Base-by-base conservation (phyloP, 1,140 invertebrate genomes). In the Protaetia brevitarsis region DNA sequence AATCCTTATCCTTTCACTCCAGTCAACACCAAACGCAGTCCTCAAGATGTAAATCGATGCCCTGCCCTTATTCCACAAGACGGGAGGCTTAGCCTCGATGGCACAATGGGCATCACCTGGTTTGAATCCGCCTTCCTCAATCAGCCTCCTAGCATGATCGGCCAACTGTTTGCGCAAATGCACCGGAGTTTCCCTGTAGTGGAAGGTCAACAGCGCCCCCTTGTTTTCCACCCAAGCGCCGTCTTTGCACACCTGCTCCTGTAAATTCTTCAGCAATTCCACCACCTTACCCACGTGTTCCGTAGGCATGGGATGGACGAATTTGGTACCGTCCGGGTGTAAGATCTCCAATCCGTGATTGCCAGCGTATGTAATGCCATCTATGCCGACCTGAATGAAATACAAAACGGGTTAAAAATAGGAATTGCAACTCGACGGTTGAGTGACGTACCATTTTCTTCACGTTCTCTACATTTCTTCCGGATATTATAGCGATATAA, bases 211-310 rank as follows among this genome's bases (percentile, higher is more conserved):
- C 1, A 94, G 75, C 0, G 92, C 89, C 8, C 92, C 93, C 79
- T 96, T 96, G 75, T 94, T 94, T 75, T 96, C 93, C 1, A 95
- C 92, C 93, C 93, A 95, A 1, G 93, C 93, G 27, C 93, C 93
- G 70, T 95, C 89, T 68, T 82, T 87, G 73, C 92, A 94, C 6
- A 94, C 74, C 78, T 77, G 88, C 74, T 94, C 92, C 76, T 94
- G 91, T 28, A 95, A 79, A 1, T 87, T 83, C 74, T 92, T 89
- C 68, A 94, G 85, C 11, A 96, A 79, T 37, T 86, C 84, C 11
- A 85, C 87, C 11, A 95, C 89, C 78, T 93, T 93, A 30, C 88
- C 89, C 73, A 93, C 90, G 68, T 89, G 89, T 73, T 94, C 92
- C 34, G 87, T 85, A 0, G 93, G 93, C 88, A 95, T 92, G 0